Evolutionary conservation across 2,888 invertebrate genomes (phyloP).

Genomic region (Macaria liturata): DNA sequence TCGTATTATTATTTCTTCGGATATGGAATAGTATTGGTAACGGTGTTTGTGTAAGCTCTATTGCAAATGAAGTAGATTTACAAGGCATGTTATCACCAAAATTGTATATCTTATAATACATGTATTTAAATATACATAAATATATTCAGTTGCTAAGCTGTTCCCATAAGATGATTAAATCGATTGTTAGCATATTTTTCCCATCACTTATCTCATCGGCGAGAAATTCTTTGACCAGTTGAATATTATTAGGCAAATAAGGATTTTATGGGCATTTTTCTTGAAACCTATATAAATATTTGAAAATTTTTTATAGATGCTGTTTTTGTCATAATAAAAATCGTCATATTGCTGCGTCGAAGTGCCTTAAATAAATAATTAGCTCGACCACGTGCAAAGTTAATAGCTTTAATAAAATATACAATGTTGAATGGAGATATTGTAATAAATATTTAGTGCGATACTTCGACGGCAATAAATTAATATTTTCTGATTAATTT

Average conservation of each 20-base stretch:
- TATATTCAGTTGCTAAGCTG: neutral
- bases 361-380: slow-evolving; percentile 27
- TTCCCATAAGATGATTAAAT: slow-evolving; percentile 4
- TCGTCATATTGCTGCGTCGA: slow-evolving; percentile 13
- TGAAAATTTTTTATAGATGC: slow-evolving; percentile 7
- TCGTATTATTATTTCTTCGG: slow-evolving; percentile 7
- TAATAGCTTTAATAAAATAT: slow-evolving; percentile 25
- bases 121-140: neutral
- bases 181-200: slow-evolving; percentile 18
- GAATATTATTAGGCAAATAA: slow-evolving; percentile 16
- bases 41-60: too few relatives aligned
- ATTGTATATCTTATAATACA: too few relatives aligned
- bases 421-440: slow-evolving; percentile 32
- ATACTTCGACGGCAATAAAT: slow-evolving; percentile 22
- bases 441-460: slow-evolving; percentile 31
- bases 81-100: neutral
- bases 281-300: slow-evolving; percentile 5
- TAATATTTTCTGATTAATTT: slow-evolving; percentile 8
- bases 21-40: too few relatives aligned
- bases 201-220: slow-evolving; percentile 14
- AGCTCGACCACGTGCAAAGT: slow-evolving; percentile 29
- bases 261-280: neutral
- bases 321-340: slow-evolving; percentile 1
- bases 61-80: too few relatives aligned
- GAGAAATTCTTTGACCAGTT: slow-evolving; percentile 1